Percentiles rank a stretch among this genome's conserved stretches.
phyloP scores from a whole-genome alignment of 2,888 invertebrate genomes.

The Sinohyriopsis cumingii region DNA sequence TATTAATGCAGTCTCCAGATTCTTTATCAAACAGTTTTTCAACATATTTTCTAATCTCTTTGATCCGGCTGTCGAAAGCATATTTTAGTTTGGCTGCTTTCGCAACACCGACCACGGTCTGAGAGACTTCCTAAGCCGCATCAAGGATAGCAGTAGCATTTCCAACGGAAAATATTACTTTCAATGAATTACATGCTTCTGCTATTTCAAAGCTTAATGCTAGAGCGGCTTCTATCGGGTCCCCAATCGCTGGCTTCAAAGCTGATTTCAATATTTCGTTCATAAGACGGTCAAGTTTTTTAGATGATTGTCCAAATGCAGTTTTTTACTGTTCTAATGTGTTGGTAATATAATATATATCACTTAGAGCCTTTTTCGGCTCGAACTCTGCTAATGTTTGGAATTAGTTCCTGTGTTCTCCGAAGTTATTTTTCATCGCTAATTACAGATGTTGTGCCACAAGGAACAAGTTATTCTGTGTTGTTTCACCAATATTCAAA shows the following conservation, averaged over 20 bases:
- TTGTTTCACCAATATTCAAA: not conserved
- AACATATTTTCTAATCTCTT: no score
- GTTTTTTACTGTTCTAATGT: not conserved
- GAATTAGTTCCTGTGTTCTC: not conserved
- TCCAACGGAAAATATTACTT: not conserved
- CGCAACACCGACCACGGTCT: no score
- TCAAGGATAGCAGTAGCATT: no score
- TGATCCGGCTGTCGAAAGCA: no score
- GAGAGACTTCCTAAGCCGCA: no score
- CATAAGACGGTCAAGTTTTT: not conserved
- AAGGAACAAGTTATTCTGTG: not conserved
- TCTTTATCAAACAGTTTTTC: no score
- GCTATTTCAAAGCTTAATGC: no score
- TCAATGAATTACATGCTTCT: not conserved
- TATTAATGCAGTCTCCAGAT: no score
- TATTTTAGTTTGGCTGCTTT: no score
- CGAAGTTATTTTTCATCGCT: not conserved
- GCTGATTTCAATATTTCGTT: not conserved
- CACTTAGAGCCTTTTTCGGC: not conserved
- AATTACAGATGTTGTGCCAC: not conserved
- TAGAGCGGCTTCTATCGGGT: not conserved
- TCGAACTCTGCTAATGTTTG: not conserved
- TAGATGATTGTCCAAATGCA: not conserved
- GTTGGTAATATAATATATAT: not conserved
- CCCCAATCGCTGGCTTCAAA: not conserved